A percentile compares a stretch with the other conserved stretches of the same genome.
Evolutionary conservation across 2,888 invertebrate genomes (phyloP).

Genomic region (Hyppa rectilinea): DNA sequence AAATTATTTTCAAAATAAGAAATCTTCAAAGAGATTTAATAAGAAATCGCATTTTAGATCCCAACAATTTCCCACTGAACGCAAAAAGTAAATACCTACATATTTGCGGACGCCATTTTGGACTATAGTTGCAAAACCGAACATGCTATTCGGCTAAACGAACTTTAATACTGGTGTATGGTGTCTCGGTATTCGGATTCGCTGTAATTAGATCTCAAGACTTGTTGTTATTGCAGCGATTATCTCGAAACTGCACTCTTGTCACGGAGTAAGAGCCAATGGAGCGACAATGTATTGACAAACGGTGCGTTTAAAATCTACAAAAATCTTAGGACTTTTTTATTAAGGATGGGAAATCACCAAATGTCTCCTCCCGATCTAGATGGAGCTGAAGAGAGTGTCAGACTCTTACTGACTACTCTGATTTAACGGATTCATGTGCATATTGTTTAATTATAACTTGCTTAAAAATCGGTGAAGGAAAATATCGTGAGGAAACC

Average conservation of each 20-base stretch:
- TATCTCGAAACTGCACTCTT: conserved; percentile 76
- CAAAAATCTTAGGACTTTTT: no score
- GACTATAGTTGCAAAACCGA: conserved; percentile 49
- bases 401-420: no score
- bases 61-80: neutral
- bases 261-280: conserved; percentile 26
- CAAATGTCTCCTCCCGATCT: no score
- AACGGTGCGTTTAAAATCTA: neutral
- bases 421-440: no score
- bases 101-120: conserved; percentile 44
- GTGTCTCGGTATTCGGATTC: conserved; percentile 67
- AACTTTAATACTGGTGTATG: conserved; percentile 61
- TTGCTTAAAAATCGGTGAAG: no score
- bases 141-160: conserved; percentile 59
- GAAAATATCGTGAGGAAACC: no score
- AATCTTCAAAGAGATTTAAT: no score
- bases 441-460: no score
- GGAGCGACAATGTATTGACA: neutral
- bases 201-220: conserved; percentile 82
- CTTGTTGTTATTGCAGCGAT: conserved; percentile 83
- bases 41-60: no score
- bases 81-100: conserved; percentile 4
- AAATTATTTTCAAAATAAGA: no score
- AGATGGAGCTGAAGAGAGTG: no score
- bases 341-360: no score